phyloP scores from a whole-genome alignment of 2,113 vertebrate genomes.

The Apodemus speciosus region DNA sequence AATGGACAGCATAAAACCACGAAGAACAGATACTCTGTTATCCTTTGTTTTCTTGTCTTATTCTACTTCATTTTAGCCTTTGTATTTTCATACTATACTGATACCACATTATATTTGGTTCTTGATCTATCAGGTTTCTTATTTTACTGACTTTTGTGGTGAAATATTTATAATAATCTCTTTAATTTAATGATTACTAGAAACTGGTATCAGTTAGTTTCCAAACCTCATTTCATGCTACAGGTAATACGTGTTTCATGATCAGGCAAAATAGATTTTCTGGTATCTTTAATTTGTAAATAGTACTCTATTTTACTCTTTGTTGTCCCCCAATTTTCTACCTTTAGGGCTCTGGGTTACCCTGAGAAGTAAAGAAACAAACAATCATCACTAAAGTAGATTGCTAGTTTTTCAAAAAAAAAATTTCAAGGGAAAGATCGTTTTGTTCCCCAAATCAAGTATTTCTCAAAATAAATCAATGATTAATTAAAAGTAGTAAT shows the following conservation, averaged over 20 bases:
- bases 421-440: neutral
- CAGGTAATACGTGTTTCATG: neutral
- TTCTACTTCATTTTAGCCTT: neutral
- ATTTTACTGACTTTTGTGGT: neutral
- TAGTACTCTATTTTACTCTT: neutral
- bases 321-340: neutral
- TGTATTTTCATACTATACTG: neutral
- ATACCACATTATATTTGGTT: neutral
- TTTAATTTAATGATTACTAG: neutral
- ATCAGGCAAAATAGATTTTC: neutral
- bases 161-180: neutral
- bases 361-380: neutral
- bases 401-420: neutral
- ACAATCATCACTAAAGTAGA: neutral
- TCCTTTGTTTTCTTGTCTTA: neutral
- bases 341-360: neutral
- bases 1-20: neutral
- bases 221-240: neutral
- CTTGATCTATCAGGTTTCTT: neutral
- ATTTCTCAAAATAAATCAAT: conserved; percentile 43
- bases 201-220: neutral
- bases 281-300: conserved; percentile 41
- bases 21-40: neutral
- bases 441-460: neutral
- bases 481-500: conserved; percentile 56